Evolutionary conservation across 2,113 vertebrate species (phyloP).

Genomic region (Heterochromis multidens): DNA sequence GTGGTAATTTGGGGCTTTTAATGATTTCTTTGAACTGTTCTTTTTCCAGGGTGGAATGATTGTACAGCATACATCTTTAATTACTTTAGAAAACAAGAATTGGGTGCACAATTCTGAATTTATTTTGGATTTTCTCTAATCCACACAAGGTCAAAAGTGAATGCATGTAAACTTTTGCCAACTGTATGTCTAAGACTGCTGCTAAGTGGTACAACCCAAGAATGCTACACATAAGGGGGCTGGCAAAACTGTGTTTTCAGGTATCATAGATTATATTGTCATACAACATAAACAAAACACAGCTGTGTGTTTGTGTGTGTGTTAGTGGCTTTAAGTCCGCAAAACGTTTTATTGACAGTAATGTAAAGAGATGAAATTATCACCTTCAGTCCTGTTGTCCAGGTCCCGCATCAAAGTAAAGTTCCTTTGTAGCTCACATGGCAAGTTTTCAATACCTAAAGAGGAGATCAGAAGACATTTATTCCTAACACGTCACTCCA

Average conservation of each 20-base stretch:
- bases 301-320: not conserved
- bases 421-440: constrained; percentile 94
- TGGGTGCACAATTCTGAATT: not conserved
- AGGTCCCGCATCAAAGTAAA: constrained; percentile 96
- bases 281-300: not conserved
- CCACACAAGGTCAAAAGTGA: not conserved
- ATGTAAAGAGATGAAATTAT: not conserved
- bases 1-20: not conserved
- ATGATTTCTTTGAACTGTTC: not conserved
- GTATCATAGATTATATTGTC: not conserved
- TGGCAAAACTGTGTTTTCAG: not conserved
- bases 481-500: not conserved
- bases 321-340: not conserved
- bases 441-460: constrained; percentile 94
- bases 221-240: not conserved
- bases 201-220: not conserved
- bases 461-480: not conserved
- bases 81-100: not conserved
- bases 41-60: not conserved
- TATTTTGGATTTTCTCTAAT: not conserved
- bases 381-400: constrained; percentile 95
- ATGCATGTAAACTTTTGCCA: not conserved
- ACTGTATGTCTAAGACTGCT: not conserved
- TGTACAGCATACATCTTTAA: not conserved
- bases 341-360: not conserved